These are phyloP conservation scores for Gandaritis pyraliata DNA, from an alignment of 2,888 invertebrate species.

Conservation along the genomic window DNA sequence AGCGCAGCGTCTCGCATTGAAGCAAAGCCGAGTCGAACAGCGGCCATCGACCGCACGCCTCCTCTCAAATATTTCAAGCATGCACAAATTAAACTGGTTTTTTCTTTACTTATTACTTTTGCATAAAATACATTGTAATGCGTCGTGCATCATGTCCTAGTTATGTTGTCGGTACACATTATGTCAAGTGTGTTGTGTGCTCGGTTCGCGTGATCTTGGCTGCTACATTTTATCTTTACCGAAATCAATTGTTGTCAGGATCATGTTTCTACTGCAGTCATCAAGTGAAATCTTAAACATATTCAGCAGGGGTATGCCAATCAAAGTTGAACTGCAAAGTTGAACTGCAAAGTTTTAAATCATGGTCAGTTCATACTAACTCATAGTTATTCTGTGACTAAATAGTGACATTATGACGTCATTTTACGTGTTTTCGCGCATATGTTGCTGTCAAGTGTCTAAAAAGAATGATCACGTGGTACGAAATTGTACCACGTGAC, in stretches of 20 bases:
- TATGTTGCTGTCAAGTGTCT: no score
- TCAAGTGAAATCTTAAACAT: not conserved
- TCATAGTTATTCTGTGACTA: no score
- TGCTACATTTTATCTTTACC: not conserved
- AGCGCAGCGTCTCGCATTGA: slow-evolving; percentile 44
- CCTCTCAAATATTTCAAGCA: slow-evolving; percentile 81
- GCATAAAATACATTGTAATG: slow-evolving; percentile 69
- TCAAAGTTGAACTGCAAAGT: no score
- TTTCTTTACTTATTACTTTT: slow-evolving; percentile 75
- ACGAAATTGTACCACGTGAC: no score
- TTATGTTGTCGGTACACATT: slow-evolving; percentile 32
- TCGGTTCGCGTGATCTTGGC: slow-evolving; percentile 4
- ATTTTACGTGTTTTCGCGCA: no score
- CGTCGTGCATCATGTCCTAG: slow-evolving; percentile 31
- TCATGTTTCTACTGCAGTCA: not conserved
- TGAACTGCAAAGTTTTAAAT: no score
- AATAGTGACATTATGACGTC: no score
- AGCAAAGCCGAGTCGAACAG: slow-evolving; percentile 46
- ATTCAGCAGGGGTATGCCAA: no score
- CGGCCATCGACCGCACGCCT: slow-evolving; percentile 80
- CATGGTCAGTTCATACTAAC: no score
- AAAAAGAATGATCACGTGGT: no score
- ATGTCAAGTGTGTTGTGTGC: slow-evolving; percentile 9
- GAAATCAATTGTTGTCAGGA: not conserved
- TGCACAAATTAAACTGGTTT: slow-evolving; percentile 83